A percentile compares a stretch with the other conserved stretches of the same genome.
These are phyloP conservation scores for Scarus forsteni DNA, from an alignment of 2,797 vertebrate genomes.

Conservation along the genomic window DNA sequence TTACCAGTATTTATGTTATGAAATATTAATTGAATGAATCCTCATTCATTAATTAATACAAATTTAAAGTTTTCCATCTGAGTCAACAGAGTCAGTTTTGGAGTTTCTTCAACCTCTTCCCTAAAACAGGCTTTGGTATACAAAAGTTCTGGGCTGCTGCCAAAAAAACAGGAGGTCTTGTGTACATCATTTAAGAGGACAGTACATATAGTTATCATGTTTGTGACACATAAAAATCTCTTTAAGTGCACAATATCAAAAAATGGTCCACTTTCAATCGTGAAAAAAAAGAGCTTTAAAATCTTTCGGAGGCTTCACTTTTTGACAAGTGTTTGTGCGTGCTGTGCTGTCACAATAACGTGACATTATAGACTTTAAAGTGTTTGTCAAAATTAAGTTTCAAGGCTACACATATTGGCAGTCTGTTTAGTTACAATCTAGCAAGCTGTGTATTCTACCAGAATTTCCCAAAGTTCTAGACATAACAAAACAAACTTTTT, in stretches of 20 bases:
- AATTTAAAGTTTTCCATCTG: no score
- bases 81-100: no score
- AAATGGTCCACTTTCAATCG: conserved; percentile 12
- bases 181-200: conserved; percentile 11
- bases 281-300: conserved; percentile 20
- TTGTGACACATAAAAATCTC: conserved; percentile 11
- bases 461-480: neutral
- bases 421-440: conserved; percentile 1
- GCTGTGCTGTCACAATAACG: neutral
- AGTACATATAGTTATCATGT: neutral
- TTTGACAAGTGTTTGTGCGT: conserved; percentile 40
- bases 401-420: conserved; percentile 1
- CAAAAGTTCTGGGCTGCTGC: neutral
- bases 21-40: no score
- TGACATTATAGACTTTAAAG: neutral
- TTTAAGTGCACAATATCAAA: neutral
- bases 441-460: conserved; percentile 4
- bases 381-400: neutral
- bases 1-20: no score
- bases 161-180: conserved; percentile 6
- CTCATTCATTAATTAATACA: no score
- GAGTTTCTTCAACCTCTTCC: no score
- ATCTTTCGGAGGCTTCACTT: conserved; percentile 22
- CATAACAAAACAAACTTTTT: neutral
- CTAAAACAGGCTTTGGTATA: neutral